Conservation (phyloP, 2,888 invertebrate species). For the Aplocera efformata region DNA sequence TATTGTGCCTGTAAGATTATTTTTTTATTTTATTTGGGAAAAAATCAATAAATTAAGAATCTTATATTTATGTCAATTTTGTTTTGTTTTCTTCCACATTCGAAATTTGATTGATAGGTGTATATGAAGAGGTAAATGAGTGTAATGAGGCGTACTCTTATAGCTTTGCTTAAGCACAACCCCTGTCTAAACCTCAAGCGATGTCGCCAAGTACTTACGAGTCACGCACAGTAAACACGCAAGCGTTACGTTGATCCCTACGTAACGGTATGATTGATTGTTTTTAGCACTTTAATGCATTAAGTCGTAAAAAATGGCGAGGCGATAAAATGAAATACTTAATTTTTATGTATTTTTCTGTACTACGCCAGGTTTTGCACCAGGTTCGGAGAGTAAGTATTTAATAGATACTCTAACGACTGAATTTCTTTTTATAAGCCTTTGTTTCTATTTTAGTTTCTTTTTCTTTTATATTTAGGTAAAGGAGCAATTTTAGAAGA, state of each 20-base stretch:
- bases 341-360: conserved; percentile 20
- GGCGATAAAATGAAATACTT: conserved; percentile 28
- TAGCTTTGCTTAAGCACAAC: conserved; percentile 4
- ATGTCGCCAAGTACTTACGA: conserved; percentile 48
- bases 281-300: conserved; percentile 60
- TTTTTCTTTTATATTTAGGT: too few relatives aligned
- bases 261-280: conserved; percentile 67
- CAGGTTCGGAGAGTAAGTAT: conserved; percentile 1
- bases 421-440: too few relatives aligned
- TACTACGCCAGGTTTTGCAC: conserved; percentile 6
- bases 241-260: conserved; percentile 54
- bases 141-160: background rate
- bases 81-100: too few relatives aligned
- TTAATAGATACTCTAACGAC: too few relatives aligned
- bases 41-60: too few relatives aligned
- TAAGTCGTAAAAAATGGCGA: conserved; percentile 44
- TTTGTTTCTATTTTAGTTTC: too few relatives aligned
- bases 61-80: too few relatives aligned
- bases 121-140: too few relatives aligned
- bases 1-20: too few relatives aligned
- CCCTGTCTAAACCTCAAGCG: conserved; percentile 13
- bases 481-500: too few relatives aligned
- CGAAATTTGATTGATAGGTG: too few relatives aligned
- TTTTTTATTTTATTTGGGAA: too few relatives aligned
- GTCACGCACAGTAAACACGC: conserved; percentile 58